Evolutionary conservation across 2,113 vertebrate species (phyloP).

Genomic region (Myrmophylax atrothorax): DNA sequence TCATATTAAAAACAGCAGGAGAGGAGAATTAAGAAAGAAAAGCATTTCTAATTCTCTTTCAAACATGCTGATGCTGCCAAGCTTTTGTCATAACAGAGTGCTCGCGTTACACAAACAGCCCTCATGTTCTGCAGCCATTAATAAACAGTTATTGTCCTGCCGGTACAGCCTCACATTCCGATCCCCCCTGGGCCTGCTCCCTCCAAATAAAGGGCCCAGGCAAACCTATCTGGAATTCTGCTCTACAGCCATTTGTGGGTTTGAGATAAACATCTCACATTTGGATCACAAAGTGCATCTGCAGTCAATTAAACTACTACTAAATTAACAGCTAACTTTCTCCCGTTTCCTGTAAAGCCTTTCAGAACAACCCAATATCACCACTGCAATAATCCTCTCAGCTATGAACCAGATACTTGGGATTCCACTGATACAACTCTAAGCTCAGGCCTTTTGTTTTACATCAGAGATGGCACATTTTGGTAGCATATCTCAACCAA

Average conservation of each 20-base stretch:
- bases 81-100: constrained; percentile 76
- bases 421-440: not conserved
- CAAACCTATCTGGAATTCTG: constrained; percentile 55
- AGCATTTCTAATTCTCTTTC: constrained; percentile 82
- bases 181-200: constrained; percentile 51
- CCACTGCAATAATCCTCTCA: not conserved
- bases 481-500: not conserved
- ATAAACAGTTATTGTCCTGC: constrained; percentile 75
- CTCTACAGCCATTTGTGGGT: constrained; percentile 28
- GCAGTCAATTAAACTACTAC: constrained; percentile 58
- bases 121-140: constrained; percentile 68
- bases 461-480: not conserved
- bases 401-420: not conserved
- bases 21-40: constrained; percentile 81
- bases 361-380: constrained; percentile 10
- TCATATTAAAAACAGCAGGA: constrained; percentile 83
- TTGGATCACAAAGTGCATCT: constrained; percentile 58
- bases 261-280: constrained; percentile 43
- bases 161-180: constrained; percentile 60
- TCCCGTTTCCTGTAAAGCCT: constrained; percentile 23
- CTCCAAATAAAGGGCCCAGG: constrained; percentile 64
- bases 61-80: constrained; percentile 77
- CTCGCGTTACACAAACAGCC: constrained; percentile 75
- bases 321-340: constrained; percentile 63
- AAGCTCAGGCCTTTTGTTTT: not conserved